Percentiles rank a stretch among this genome's conserved stretches.
phyloP scores from a whole-genome alignment of 2,888 invertebrate genomes.

The Campaea margaritaria region DNA sequence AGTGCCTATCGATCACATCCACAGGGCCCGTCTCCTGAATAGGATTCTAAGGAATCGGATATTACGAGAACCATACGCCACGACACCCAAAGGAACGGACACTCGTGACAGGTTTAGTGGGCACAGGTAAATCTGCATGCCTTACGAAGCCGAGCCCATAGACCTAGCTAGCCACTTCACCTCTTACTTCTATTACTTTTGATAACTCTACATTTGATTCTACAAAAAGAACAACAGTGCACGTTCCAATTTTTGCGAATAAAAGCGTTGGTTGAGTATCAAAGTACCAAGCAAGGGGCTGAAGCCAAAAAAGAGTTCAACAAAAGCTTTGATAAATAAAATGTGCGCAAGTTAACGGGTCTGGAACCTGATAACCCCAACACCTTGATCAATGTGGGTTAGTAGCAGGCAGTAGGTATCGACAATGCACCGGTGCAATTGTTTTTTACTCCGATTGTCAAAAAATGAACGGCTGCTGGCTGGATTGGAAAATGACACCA shows the following conservation, averaged over 20 bases:
- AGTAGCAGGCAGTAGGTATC: conserved; percentile 65
- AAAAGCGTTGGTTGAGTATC: conserved; percentile 48
- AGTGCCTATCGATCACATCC: too few species aligned
- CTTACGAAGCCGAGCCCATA: too few species aligned
- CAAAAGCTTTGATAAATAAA: conserved; percentile 66
- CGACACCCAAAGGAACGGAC: too few species aligned
- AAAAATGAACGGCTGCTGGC: conserved; percentile 73
- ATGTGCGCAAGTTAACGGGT: conserved; percentile 68
- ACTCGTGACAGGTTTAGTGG: too few species aligned
- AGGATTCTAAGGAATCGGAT: too few species aligned
- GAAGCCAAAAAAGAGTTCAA: conserved; percentile 65
- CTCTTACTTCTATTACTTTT: too few species aligned
- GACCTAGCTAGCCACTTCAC: too few species aligned
- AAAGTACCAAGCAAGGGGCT: conserved; percentile 58
- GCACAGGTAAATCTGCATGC: too few species aligned
- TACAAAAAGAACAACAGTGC: too few species aligned
- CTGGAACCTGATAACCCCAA: conserved; percentile 79
- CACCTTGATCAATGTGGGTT: conserved; percentile 85
- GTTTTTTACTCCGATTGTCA: conserved; percentile 69
- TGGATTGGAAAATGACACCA: conserved; percentile 70
- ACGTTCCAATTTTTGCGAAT: conserved; percentile 34
- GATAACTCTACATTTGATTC: too few species aligned
- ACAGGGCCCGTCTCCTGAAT: too few species aligned
- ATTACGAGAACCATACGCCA: too few species aligned
- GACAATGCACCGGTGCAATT: conserved; percentile 56